Base-by-base conservation (phyloP, 2,888 invertebrate species). In the Hyalella azteca region DNA sequence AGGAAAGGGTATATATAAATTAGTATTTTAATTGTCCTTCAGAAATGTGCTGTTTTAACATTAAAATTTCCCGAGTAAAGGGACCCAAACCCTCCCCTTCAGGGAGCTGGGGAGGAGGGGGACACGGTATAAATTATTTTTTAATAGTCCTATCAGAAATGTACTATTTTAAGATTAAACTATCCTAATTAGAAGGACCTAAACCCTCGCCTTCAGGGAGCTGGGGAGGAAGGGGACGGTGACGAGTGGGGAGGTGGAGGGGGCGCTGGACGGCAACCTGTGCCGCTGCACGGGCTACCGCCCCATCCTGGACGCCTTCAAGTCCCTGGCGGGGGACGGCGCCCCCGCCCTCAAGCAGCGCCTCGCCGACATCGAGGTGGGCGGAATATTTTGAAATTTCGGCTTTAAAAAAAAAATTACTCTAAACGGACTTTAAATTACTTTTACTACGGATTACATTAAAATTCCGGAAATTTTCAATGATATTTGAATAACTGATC, bases 271-370 rank as follows among this genome's bases (percentile, higher is more conserved):
- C 88, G 88, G 83, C 88, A 88, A 86, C n/a, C n/a, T n/a, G n/a
- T n/a, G n/a, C n/a, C n/a, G n/a, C n/a, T n/a, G n/a, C n/a, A n/a
- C n/a, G n/a, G 88, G 88, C 78, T 87, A 87, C 86, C 79, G 94
- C 4, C 91, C 94, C 0, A 94, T 94, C 81, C 89, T 93, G 75
- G 94, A 94, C 86, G 91, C 93, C 1, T 93, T 94, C 87, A 94
- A 94, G 87, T 91, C 92, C 0, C 92, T 93, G 85, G 92, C 93
- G 0, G 88, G 87, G 0, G 92, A 76, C 22, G 48, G 48, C 13
- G 76, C 40, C 45, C 22, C 36, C 77, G 86, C 88, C 73, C 87
- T 92, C n/a, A 87, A 88, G 0, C 88, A 90, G 15, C 89, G 89
- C 86, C 85, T 85, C 32, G 80, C 78, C 13, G 87, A 87, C 88